phyloP scores from a whole-genome alignment of 2,888 invertebrate genomes.

The Drosophila cracens region DNA sequence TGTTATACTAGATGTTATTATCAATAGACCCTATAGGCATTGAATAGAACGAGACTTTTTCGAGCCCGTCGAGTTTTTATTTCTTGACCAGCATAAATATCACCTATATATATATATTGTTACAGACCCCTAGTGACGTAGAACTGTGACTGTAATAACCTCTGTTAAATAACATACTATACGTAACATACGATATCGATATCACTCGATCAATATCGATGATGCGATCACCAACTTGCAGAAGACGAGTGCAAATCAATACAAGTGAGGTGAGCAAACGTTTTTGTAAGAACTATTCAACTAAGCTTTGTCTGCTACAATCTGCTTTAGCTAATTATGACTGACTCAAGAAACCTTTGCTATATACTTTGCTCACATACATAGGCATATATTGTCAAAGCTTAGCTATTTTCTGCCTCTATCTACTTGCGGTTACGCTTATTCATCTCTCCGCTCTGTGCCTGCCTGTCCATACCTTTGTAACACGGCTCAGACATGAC shows the following conservation, averaged over 20 bases:
- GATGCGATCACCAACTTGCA: not conserved
- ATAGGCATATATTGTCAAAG: not conserved
- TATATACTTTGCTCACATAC: not conserved
- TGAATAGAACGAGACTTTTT: not conserved
- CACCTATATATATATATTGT: not conserved
- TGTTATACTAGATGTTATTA: not conserved
- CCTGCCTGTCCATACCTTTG: conserved; percentile 17
- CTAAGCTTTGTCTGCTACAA: not conserved
- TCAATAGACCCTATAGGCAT: not conserved
- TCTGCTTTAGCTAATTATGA: not conserved
- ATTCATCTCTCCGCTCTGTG: not conserved
- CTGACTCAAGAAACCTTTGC: not conserved
- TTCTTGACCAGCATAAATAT: not conserved
- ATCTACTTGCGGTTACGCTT: conserved; percentile 24
- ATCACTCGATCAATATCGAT: not conserved
- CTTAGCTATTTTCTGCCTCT: not conserved
- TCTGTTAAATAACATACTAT: not conserved
- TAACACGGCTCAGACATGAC: conserved; percentile 54
- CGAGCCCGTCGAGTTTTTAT: not conserved
- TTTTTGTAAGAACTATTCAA: not conserved
- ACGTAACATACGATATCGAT: not conserved
- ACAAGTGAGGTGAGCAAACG: not conserved
- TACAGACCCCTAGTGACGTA: not conserved
- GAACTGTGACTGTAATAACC: not conserved
- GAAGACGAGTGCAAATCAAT: not conserved